Percentiles rank a stretch among this genome's conserved stretches.
phyloP scores from a whole-genome alignment of 2,888 invertebrate species.

The Zele albiditarsus region DNA sequence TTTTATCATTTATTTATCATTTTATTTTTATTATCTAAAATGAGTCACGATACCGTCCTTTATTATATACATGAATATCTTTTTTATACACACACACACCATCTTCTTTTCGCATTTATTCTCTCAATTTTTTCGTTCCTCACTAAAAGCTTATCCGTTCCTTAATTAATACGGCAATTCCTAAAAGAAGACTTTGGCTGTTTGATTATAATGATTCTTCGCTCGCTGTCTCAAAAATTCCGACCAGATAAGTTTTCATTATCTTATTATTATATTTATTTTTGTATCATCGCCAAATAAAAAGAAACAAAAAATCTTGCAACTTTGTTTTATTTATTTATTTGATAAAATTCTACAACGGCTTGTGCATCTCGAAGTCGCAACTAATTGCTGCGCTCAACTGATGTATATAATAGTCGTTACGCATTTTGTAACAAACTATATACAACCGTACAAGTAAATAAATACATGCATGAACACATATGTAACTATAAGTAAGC shows the following conservation, averaged over 20 bases:
- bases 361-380: not conserved
- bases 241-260: slow-evolving; percentile 41
- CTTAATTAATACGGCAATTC: slow-evolving; percentile 51
- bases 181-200: slow-evolving; percentile 33
- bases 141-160: slow-evolving; percentile 47
- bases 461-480: not conserved
- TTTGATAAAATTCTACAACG: not conserved
- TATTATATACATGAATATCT: not conserved
- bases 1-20: not conserved
- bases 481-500: not conserved
- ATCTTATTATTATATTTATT: slow-evolving; percentile 31
- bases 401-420: not conserved
- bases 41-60: not conserved
- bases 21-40: not conserved
- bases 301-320: not conserved
- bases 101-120: not conserved
- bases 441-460: not conserved
- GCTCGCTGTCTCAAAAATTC: slow-evolving; percentile 40
- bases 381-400: not conserved
- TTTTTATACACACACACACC: not conserved
- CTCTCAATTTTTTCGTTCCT: not conserved
- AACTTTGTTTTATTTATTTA: not conserved
- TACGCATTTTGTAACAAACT: not conserved
- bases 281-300: not conserved
- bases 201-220: slow-evolving; percentile 18